phyloP scores from a whole-genome alignment of 2,113 vertebrate genomes.

The Prolemur simus region DNA sequence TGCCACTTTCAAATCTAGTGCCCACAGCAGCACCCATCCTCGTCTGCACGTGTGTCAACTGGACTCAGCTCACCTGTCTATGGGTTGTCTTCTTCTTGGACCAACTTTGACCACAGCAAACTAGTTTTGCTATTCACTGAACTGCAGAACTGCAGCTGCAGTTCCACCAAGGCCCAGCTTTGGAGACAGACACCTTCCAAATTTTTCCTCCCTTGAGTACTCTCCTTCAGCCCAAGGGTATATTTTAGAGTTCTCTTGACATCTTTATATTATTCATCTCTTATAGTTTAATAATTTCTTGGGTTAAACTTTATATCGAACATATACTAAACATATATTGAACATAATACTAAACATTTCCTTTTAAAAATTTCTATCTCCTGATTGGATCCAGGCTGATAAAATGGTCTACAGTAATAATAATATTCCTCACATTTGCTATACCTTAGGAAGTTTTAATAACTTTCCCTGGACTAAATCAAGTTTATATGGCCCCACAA shows the following conservation, averaged over 20 bases:
- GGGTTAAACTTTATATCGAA: not conserved
- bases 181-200: no score
- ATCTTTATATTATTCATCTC: not conserved
- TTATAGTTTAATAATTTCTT: not conserved
- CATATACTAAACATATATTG: not conserved
- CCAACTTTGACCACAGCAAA: not conserved
- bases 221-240: not conserved
- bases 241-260: not conserved
- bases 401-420: not conserved
- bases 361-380: not conserved
- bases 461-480: not conserved
- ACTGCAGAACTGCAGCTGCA: no score
- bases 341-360: not conserved
- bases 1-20: fast-evolving
- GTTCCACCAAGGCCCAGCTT: not conserved
- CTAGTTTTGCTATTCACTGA: no score
- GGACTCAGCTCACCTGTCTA: not conserved
- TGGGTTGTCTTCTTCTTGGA: not conserved
- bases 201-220: not conserved
- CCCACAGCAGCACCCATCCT: not conserved
- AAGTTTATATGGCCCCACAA: not conserved
- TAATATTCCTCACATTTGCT: not conserved
- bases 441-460: not conserved
- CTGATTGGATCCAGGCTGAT: not conserved
- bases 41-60: no score